phyloP scores from a whole-genome alignment of 2,113 vertebrate species.

The Orcinus orca region DNA sequence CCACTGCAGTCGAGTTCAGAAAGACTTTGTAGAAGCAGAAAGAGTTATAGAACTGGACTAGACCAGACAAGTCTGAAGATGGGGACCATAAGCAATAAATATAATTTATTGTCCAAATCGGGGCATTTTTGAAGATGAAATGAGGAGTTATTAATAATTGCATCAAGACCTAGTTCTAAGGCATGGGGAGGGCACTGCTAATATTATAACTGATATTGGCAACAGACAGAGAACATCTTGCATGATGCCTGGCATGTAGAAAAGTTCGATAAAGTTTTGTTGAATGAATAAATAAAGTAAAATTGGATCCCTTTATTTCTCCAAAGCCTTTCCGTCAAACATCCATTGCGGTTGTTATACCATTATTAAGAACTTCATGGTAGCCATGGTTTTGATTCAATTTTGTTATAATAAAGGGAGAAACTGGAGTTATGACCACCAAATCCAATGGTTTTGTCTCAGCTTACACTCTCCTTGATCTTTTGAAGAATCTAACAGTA shows the following conservation, averaged over 20 bases:
- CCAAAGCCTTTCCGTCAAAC: not conserved
- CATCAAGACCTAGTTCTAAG: not conserved
- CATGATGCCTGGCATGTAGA: not conserved
- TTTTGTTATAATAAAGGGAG: not conserved
- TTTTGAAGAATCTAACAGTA: not conserved
- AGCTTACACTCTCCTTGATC: not conserved
- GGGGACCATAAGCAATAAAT: not conserved
- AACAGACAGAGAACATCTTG: not conserved
- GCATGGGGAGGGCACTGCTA: not conserved
- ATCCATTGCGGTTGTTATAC: not conserved
- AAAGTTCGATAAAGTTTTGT: not conserved
- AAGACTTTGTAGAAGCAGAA: not conserved
- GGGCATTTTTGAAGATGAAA: not conserved
- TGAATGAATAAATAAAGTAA: constrained; percentile 5
- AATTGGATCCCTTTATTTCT: not conserved
- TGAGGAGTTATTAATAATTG: not conserved
- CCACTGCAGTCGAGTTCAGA: not conserved
- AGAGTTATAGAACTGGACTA: not conserved
- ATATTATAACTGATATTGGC: not conserved
- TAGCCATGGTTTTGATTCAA: not conserved
- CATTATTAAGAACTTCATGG: not conserved
- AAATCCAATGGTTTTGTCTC: not conserved
- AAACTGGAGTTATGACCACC: not conserved
- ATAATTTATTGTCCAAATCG: not conserved
- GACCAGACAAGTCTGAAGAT: not conserved